Conservation (phyloP, 1,140 invertebrate species). For the Riptortus pedestris region DNA sequence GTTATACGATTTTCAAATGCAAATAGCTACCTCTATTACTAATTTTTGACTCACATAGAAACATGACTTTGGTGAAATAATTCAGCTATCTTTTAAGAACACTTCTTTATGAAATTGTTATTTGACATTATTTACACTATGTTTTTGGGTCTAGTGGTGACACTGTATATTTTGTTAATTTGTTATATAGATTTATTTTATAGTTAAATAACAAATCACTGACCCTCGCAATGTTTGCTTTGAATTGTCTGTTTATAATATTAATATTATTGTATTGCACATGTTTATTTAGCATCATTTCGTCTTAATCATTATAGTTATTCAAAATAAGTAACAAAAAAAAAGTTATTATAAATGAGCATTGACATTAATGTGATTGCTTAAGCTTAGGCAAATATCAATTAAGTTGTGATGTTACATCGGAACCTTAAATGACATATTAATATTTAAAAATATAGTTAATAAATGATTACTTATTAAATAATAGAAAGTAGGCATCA, state of each 20-base stretch:
- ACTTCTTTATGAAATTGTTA: not conserved
- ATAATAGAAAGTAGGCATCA: not conserved
- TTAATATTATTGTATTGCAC: not conserved
- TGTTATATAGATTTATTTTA: not conserved
- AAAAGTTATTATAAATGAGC: not conserved
- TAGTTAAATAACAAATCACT: not conserved
- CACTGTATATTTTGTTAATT: not conserved
- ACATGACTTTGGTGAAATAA: not conserved
- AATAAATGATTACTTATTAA: not conserved
- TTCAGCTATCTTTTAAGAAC: not conserved
- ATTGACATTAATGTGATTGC: not conserved
- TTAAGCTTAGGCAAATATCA: not conserved
- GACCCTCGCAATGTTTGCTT: not conserved
- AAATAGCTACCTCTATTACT: too few relatives aligned
- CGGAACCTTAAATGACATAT: too few relatives aligned
- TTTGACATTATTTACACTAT: not conserved
- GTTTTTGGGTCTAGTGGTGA: not conserved
- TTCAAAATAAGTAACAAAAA: not conserved
- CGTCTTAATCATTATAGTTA: not conserved
- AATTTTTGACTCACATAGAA: too few relatives aligned
- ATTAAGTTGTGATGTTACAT: not conserved
- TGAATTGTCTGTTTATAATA: not conserved
- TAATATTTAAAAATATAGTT: not conserved
- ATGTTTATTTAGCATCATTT: not conserved
- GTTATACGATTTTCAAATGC: not conserved